phyloP scores from a whole-genome alignment of 2,888 invertebrate genomes.

The Mystacides longicornis region DNA sequence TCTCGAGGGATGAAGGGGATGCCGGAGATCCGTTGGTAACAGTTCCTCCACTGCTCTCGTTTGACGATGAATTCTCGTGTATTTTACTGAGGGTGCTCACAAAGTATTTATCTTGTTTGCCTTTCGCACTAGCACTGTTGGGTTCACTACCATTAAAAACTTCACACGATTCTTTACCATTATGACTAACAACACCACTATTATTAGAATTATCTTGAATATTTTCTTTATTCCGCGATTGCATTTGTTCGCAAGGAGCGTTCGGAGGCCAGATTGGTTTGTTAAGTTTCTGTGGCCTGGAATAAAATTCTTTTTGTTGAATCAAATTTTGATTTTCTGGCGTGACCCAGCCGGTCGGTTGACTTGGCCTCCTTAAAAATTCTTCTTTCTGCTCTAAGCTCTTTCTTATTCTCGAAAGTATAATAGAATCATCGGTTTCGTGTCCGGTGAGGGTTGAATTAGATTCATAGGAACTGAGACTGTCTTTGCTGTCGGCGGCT shows the following conservation, averaged over 20 bases:
- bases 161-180: slow-evolving; percentile 19
- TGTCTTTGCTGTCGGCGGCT: slow-evolving; percentile 59
- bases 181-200: slow-evolving; percentile 34
- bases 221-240: slow-evolving; percentile 31
- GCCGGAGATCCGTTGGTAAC: slow-evolving; percentile 44
- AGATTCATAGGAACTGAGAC: slow-evolving; percentile 61
- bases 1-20: slow-evolving; percentile 35
- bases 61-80: slow-evolving; percentile 51
- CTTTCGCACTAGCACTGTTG: slow-evolving; percentile 20
- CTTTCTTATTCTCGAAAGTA: slow-evolving; percentile 70
- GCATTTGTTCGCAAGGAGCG: slow-evolving; percentile 35
- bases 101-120: slow-evolving; percentile 46
- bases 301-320: slow-evolving; percentile 66
- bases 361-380: slow-evolving; percentile 69
- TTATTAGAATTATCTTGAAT: slow-evolving; percentile 40
- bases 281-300: slow-evolving; percentile 69
- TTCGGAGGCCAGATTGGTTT: slow-evolving; percentile 60
- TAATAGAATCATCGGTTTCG: slow-evolving; percentile 62
- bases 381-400: slow-evolving; percentile 87
- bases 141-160: slow-evolving; percentile 17
- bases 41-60: slow-evolving; percentile 36
- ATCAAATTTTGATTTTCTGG: slow-evolving; percentile 43
- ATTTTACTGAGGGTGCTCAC: slow-evolving; percentile 57
- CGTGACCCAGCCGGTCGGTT: slow-evolving; percentile 54
- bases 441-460: slow-evolving; percentile 59